Evolutionary conservation across 2,888 invertebrate species (phyloP), one percentile per base, ranked within the genome.

Genomic region (Priocnemis perturbator): DNA sequence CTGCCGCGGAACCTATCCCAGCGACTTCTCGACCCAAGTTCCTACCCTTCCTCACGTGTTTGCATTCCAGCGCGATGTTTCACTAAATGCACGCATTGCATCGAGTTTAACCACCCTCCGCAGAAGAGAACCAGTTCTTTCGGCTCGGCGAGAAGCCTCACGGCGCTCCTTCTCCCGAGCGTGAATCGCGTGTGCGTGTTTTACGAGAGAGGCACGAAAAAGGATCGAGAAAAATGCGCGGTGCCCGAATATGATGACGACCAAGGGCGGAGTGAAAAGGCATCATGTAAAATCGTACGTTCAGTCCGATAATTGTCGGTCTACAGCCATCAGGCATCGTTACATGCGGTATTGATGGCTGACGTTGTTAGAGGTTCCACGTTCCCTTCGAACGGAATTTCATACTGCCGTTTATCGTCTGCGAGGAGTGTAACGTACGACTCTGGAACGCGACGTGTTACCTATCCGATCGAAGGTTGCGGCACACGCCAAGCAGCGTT

Each of bases 61-160:
- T 79, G 79, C 79, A 79, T 79, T 79, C 79, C 79, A 74, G 73
- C 69, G 71, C 76, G 79, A 79, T 79, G 80, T 80, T 83, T 76
- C 81, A 77, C 79, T 81, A 83, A 83, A 83, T 82, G 83, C 83
- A 77, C 74, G 82, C 83, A 83, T 83, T 84, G 82, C 83, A 78
- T 78, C 79, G 84, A 74, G 83, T 84, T 79, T 81, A 84, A 83
- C 81, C 83, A 83, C 81, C 84, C 82, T 81, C 76, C 67, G 78
- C 67, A 76, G 82, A 73, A 79, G 81, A 84, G 81, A 84, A 84
- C 84, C 84, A 82, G 84, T 84, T 84, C 82, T 82, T 79, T 82
- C 76, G 80, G 80, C 66, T 64, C 69, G 74, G 61, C 57, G 62
- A 60, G 64, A 19, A 50, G n/a, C 17, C 59, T n/a, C 23, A 17